Conservation (phyloP, 2,888 invertebrate species). For the Dysmachus trigonus region DNA sequence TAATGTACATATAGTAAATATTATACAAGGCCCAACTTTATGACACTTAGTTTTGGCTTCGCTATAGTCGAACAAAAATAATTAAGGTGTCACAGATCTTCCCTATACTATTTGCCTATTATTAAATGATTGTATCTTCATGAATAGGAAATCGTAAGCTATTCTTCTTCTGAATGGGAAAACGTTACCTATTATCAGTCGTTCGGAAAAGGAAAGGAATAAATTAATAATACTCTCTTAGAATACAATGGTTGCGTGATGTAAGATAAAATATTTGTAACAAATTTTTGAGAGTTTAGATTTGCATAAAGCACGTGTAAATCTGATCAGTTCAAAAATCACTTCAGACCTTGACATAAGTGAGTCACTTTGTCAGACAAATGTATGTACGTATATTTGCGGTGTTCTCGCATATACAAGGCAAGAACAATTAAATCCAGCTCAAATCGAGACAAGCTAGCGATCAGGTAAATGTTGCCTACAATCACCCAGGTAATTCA, state of each 20-base stretch:
- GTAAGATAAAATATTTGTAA: background rate
- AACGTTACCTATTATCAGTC: background rate
- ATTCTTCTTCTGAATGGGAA: background rate
- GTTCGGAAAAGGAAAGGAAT: background rate
- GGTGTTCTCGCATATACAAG: background rate
- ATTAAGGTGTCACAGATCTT: background rate
- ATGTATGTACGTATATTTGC: background rate
- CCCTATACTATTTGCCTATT: background rate
- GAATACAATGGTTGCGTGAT: background rate
- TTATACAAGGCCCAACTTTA: background rate
- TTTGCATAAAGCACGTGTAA: background rate
- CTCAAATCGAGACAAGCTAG: background rate
- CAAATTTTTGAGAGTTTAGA: background rate
- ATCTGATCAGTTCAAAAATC: background rate
- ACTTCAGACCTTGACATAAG: background rate
- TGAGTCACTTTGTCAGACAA: background rate
- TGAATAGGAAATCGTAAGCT: background rate
- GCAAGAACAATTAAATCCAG: slow-evolving; percentile 17
- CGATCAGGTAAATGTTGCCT: background rate
- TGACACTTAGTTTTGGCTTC: background rate
- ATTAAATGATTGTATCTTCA: background rate
- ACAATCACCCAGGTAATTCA: background rate
- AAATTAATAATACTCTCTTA: background rate
- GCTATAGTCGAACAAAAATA: background rate
- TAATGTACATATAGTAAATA: too few relatives aligned